These are phyloP conservation scores for Amaurobius ferox DNA, from an alignment of 2,888 invertebrate species.

Conservation along the genomic window DNA sequence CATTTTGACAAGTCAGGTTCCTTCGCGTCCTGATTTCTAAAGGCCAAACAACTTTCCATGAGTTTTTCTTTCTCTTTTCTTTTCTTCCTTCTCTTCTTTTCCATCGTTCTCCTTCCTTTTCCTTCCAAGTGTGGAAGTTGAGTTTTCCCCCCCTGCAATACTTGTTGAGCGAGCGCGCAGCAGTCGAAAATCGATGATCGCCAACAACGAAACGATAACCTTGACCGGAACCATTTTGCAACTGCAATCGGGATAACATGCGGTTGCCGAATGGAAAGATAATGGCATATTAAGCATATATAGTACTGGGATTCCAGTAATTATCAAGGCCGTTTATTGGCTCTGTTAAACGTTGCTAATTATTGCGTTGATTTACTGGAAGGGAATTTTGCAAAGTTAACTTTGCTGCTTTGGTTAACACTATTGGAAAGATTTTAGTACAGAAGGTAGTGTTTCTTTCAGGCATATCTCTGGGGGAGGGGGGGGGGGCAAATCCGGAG, in stretches of 20 bases:
- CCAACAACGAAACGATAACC: conserved; percentile 25
- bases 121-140: not conserved
- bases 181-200: not conserved
- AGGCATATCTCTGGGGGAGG: no score
- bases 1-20: conserved; percentile 41
- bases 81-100: not conserved
- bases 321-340: no score
- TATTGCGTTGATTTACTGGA: no score
- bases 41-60: conserved; percentile 65
- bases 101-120: not conserved
- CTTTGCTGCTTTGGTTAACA: no score
- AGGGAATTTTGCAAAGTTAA: no score
- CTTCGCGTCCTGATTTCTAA: conserved; percentile 43
- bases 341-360: no score
- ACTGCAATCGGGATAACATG: not conserved
- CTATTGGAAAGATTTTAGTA: no score
- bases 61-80: conserved; percentile 8
- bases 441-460: no score
- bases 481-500: no score
- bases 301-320: no score
- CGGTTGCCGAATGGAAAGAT: no score
- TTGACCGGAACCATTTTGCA: conserved; percentile 28
- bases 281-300: no score
- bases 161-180: conserved; percentile 24
- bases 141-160: not conserved